These are phyloP conservation scores for Melipona beecheii DNA, from an alignment of 2,888 invertebrate species.

Conservation along the genomic window DNA sequence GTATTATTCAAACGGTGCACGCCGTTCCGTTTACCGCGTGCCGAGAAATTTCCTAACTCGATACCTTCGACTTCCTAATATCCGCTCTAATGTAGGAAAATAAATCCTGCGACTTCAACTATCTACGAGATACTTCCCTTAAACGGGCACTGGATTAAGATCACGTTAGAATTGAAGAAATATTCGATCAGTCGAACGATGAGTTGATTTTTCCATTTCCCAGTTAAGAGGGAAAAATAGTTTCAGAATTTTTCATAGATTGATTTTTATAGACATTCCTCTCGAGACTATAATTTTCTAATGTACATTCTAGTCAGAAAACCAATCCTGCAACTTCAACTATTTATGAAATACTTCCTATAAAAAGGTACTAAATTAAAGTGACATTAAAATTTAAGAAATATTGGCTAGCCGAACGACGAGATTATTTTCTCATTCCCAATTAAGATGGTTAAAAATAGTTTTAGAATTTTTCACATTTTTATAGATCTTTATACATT, in stretches of 20 bases:
- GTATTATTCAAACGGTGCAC: constrained; percentile 29
- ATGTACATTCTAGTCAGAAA: not conserved
- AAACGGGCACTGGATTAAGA: not conserved
- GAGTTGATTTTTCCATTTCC: not conserved
- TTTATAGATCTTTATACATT: not conserved
- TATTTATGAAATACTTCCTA: not conserved
- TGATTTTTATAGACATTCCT: not conserved
- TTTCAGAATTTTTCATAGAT: not conserved
- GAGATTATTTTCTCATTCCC: too few relatives aligned
- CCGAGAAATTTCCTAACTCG: not conserved
- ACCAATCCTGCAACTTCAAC: not conserved
- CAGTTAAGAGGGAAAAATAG: too few relatives aligned
- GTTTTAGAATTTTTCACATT: not conserved
- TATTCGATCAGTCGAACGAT: not conserved
- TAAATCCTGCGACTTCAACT: not conserved
- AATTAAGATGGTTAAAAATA: too few relatives aligned
- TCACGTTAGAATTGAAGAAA: not conserved
- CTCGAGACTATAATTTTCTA: not conserved
- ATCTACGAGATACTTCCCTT: not conserved
- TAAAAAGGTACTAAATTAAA: not conserved
- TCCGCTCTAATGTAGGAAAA: not conserved
- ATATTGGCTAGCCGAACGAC: not conserved
- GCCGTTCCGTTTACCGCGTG: not conserved
- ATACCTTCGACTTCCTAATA: not conserved
- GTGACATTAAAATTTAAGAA: not conserved